Conservation (phyloP, 2,888 invertebrate genomes). For the Augiades crinisus region DNA sequence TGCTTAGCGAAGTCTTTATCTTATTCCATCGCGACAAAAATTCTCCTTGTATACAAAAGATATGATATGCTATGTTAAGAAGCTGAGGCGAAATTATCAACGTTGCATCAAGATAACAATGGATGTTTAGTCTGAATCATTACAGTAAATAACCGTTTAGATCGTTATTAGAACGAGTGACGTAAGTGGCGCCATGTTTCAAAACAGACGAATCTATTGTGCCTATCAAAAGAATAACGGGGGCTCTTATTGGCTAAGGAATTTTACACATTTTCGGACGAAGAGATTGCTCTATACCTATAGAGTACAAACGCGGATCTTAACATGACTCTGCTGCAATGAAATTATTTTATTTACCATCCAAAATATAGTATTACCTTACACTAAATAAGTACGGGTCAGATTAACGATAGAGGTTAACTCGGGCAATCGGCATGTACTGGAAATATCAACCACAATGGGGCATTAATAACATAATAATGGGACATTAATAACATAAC, state of each 20-base stretch:
- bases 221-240: background rate
- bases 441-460: too few species aligned
- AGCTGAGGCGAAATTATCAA: slow-evolving; percentile 18
- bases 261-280: background rate
- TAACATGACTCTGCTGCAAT: too few species aligned
- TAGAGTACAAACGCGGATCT: too few species aligned
- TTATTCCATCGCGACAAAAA: background rate
- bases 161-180: slow-evolving; percentile 18
- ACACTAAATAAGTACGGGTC: too few species aligned
- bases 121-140: slow-evolving; percentile 7
- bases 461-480: too few species aligned
- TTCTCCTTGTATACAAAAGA: background rate
- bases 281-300: too few species aligned
- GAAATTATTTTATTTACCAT: too few species aligned
- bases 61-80: slow-evolving; percentile 1
- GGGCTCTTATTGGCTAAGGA: background rate
- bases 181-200: slow-evolving; percentile 21
- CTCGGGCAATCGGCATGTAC: too few species aligned
- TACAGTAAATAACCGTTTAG: slow-evolving; percentile 3
- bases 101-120: slow-evolving; percentile 21
- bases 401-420: too few species aligned
- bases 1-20: slow-evolving; percentile 14
- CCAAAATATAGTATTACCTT: too few species aligned
- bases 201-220: slow-evolving; percentile 13
- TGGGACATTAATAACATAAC: too few species aligned